phyloP scores from a whole-genome alignment of 2,888 invertebrate genomes.

The Anthoptus insignis region DNA sequence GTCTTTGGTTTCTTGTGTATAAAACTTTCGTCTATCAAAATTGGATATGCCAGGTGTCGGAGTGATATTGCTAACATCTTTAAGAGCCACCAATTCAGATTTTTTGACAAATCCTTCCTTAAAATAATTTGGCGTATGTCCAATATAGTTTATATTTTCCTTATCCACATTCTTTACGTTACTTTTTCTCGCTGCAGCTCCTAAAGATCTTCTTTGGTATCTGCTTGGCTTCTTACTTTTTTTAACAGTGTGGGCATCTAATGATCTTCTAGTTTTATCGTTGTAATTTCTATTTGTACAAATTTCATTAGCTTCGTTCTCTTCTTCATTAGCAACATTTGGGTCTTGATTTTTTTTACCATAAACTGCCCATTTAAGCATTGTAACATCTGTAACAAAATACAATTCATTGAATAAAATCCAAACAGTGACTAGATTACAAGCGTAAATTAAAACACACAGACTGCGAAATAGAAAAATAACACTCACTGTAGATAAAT shows the following conservation, averaged over 20 bases:
- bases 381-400: constrained; percentile 74
- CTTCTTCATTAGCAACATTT: constrained; percentile 57
- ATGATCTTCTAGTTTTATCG: constrained; percentile 66
- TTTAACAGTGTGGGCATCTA: constrained; percentile 75
- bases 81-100: constrained; percentile 78
- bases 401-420: not conserved
- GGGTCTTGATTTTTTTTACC: constrained; percentile 77
- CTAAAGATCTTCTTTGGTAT: constrained; percentile 78
- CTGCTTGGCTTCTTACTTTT: constrained; percentile 80
- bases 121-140: constrained; percentile 87
- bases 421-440: too few species aligned
- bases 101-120: constrained; percentile 87
- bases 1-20: constrained; percentile 65
- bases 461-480: too few species aligned
- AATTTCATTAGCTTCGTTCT: constrained; percentile 57
- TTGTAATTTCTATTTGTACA: constrained; percentile 60
- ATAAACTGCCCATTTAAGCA: constrained; percentile 89
- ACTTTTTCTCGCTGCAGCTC: constrained; percentile 72
- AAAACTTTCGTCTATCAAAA: constrained; percentile 68
- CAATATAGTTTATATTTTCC: constrained; percentile 82
- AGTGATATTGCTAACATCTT: constrained; percentile 89
- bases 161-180: constrained; percentile 71
- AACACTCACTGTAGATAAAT: too few species aligned
- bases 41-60: constrained; percentile 79
- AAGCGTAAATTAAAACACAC: too few species aligned